A percentile compares a stretch with the other conserved stretches of the same genome.
These are phyloP conservation scores for Oegoconia quadripuncta DNA, from an alignment of 2,888 invertebrate genomes.

Conservation along the genomic window DNA sequence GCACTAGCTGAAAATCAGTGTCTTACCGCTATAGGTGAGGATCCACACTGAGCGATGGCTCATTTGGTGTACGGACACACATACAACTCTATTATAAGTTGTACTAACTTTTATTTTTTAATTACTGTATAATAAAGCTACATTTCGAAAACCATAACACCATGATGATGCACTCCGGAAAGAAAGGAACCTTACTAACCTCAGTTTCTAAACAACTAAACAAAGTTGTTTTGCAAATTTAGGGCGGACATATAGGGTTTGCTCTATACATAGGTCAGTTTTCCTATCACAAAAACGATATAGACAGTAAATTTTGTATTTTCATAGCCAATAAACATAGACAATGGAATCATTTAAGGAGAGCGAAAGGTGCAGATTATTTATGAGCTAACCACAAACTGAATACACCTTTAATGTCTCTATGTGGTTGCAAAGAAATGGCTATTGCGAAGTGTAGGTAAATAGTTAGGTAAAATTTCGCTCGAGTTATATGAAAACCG, in stretches of 20 bases:
- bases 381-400: conserved; percentile 46
- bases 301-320: conserved; percentile 48
- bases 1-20: no score
- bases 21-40: no score
- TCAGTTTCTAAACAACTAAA: no score
- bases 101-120: no score
- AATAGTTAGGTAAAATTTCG: conserved; percentile 32
- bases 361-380: conserved; percentile 50
- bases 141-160: no score
- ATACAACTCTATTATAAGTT: no score
- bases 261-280: neutral
- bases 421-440: conserved; percentile 42
- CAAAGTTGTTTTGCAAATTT: neutral
- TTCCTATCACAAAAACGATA: neutral
- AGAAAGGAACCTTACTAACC: no score
- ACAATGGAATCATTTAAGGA: conserved; percentile 47
- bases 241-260: neutral
- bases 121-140: no score
- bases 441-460: conserved; percentile 12
- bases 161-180: no score
- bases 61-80: no score
- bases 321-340: conserved; percentile 50
- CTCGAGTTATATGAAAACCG: conserved; percentile 26
- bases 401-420: conserved; percentile 37
- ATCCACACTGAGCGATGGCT: no score